Conservation (phyloP, 1,140 invertebrate genomes). For the Anthonomus grandis region DNA sequence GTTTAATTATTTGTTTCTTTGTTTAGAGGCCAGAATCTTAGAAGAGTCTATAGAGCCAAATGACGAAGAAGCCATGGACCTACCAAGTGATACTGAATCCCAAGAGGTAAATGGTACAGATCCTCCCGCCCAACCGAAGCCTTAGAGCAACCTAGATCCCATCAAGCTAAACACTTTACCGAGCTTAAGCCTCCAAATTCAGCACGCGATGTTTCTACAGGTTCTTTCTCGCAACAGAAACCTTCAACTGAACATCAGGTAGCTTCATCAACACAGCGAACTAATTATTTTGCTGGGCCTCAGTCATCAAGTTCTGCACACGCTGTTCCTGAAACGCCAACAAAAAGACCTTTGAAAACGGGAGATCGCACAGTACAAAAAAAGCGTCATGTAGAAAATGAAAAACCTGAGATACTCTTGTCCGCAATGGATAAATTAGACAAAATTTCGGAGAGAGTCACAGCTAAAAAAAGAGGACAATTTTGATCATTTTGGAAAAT, state of each 20-base stretch:
- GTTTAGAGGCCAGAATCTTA: too few relatives aligned
- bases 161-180: neutral
- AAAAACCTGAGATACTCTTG: neutral
- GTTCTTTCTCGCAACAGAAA: neutral
- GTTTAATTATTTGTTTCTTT: too few relatives aligned
- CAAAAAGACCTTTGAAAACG: neutral
- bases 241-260: too few relatives aligned
- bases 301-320: too few relatives aligned
- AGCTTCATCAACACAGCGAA: too few relatives aligned
- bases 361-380: neutral
- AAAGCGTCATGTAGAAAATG: neutral
- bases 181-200: neutral
- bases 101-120: too few relatives aligned
- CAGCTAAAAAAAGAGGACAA: constrained; percentile 13
- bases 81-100: too few relatives aligned
- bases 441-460: constrained; percentile 15
- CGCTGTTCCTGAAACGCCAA: too few relatives aligned
- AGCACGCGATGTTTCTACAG: constrained; percentile 1
- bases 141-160: neutral
- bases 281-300: too few relatives aligned
- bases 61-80: too few relatives aligned
- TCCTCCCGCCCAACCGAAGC: neutral
- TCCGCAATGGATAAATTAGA: constrained; percentile 14
- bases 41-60: too few relatives aligned
- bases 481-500: constrained; percentile 22